Base-by-base conservation (phyloP, 2,797 vertebrate genomes). In the Chaunax sp. region DNA sequence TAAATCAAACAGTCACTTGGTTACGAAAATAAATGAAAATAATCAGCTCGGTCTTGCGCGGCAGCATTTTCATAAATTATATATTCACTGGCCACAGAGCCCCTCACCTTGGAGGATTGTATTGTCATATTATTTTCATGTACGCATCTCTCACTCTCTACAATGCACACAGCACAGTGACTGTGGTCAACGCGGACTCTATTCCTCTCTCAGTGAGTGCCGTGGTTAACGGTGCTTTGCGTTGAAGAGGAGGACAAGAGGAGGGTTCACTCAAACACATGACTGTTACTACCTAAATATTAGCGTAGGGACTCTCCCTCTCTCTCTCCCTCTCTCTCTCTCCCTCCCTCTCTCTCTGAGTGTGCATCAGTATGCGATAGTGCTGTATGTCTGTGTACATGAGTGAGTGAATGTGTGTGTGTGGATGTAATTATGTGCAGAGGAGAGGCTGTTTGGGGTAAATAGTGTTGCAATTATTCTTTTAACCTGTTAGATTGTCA, bases 401-500 rank as follows among this genome's bases (percentile, higher is more conserved):
- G 51, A 33, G 18, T 35, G 30, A 30, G n/a, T 68, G 83, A 63
- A 75, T 53, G 68, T 63, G 74, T 60, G 75, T 63, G 78, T 72
- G 83, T 65, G 79, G 72, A 77, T 84, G 87, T 85, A 90, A 90
- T 90, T 92, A 88, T 81, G 89, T 84, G 84, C 78, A 75, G 80
- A 87, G 68, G 84, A 90, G 90, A 90, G 90, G 89, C 87, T 90
- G 89, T 90, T 91, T 87, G 84, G 87, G 88, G 86, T 91, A 90
- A 92, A 92, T 88, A 91, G 89, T 86, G 88, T 87, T 89, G 88
- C 90, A 91, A 91, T 92, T 91, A 92, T 91, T 92, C 90, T 89
- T 92, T 92, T 91, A 92, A 92, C 91, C 90, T 90, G 88, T 86
- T 88, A 79, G 85, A 87, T 86, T 89, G 88, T 87, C 83, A 82